phyloP scores from a whole-genome alignment of 2,113 vertebrate genomes.

The Balaenoptera acutorostrata region DNA sequence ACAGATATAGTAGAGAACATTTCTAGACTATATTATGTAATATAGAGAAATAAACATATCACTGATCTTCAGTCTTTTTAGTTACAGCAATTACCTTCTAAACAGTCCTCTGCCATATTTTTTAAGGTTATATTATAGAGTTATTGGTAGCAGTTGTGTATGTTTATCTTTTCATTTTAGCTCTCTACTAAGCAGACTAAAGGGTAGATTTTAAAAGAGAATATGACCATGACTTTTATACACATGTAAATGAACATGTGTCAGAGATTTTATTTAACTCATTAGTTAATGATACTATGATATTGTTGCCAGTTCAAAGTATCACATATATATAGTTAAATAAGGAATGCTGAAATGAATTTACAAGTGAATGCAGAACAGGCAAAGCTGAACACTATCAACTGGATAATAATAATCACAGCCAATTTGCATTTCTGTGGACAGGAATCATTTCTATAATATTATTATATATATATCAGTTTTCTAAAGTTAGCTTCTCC shows the following conservation, averaged over 20 bases:
- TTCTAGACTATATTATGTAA: background rate
- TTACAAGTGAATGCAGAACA: background rate
- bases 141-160: background rate
- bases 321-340: background rate
- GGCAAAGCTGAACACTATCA: background rate
- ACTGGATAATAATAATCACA: background rate
- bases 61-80: background rate
- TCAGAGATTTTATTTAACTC: background rate
- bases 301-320: background rate
- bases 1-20: background rate
- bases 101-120: background rate
- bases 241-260: background rate
- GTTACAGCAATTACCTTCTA: background rate
- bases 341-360: background rate
- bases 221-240: conserved; percentile 7
- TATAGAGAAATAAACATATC: background rate
- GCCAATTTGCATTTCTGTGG: conserved; percentile 15
- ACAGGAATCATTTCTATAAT: background rate
- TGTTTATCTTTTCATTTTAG: background rate
- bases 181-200: background rate
- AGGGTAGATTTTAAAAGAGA: background rate
- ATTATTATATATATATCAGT: background rate
- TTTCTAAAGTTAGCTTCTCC: conserved; percentile 17
- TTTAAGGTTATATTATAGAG: background rate
- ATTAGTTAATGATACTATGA: background rate